These are phyloP conservation scores for Diplodus puntazzo DNA, from an alignment of 2,797 vertebrate genomes.

Conservation along the genomic window DNA sequence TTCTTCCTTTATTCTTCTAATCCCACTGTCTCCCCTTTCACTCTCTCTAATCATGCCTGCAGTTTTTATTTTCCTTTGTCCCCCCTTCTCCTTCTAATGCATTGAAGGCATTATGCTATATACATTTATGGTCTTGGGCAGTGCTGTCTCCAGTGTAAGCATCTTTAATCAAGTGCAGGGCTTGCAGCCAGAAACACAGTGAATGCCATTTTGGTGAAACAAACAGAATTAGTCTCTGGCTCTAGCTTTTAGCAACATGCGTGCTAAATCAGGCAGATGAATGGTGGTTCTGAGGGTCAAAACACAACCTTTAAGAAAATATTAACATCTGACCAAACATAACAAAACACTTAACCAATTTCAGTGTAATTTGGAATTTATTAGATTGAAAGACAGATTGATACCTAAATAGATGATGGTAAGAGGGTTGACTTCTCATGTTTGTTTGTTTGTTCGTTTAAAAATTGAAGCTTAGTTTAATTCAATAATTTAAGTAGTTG, in stretches of 20 bases:
- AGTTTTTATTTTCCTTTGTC: conserved; percentile 10
- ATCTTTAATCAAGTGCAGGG: conserved; percentile 28
- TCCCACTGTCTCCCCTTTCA: conserved; percentile 6
- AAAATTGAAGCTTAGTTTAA: too few species aligned
- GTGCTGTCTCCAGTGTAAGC: conserved; percentile 25
- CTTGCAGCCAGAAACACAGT: conserved; percentile 26
- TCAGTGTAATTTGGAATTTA: too few species aligned
- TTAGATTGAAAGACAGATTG: too few species aligned
- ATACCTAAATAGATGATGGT: too few species aligned
- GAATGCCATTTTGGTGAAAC: conserved; percentile 20
- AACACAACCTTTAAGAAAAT: too few species aligned
- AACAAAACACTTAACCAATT: too few species aligned
- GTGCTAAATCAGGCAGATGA: conserved; percentile 6
- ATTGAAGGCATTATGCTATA: conserved; percentile 3
- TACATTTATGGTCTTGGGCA: conserved; percentile 31
- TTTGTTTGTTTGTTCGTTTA: too few species aligned
- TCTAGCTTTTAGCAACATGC: not conserved
- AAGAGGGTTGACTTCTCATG: too few species aligned
- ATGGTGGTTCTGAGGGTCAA: too few species aligned
- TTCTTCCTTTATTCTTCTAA: conserved; percentile 12
- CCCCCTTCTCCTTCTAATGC: conserved; percentile 12
- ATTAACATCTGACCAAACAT: too few species aligned
- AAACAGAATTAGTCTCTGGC: conserved; percentile 1
- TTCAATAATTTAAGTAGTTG: too few species aligned
- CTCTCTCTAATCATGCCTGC: not conserved